Conservation (phyloP, 2,797 vertebrate species). For the Mycteria americana region DNA sequence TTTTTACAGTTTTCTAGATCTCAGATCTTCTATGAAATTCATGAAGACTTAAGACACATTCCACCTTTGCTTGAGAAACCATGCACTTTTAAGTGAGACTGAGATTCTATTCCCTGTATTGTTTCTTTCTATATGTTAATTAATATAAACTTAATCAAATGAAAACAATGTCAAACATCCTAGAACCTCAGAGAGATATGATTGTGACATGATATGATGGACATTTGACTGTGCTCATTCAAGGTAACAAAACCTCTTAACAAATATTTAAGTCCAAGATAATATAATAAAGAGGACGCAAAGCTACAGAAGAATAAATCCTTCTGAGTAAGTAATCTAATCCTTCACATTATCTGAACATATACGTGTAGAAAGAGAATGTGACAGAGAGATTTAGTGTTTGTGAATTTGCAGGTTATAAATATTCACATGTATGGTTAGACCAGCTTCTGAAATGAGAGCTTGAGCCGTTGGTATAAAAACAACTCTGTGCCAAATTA, state of each 20-base stretch:
- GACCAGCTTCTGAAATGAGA: neutral
- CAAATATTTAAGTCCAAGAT: neutral
- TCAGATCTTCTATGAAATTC: neutral
- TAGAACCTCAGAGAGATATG: neutral
- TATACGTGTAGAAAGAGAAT: neutral
- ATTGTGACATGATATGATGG: neutral
- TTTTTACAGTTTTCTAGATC: neutral
- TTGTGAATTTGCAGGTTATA: neutral
- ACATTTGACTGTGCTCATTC: neutral
- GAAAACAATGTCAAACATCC: neutral
- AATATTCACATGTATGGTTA: neutral
- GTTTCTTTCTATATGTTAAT: slow-evolving; percentile 28
- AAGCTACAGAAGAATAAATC: neutral
- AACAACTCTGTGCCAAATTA: neutral
- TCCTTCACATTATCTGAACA: neutral
- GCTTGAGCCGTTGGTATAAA: neutral
- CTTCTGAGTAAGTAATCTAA: neutral
- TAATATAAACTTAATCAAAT: neutral
- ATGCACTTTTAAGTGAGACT: neutral
- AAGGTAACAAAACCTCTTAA: neutral
- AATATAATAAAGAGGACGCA: neutral
- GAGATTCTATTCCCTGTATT: neutral
- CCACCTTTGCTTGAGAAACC: neutral
- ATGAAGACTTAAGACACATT: neutral
- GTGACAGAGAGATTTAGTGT: neutral